These are phyloP conservation scores for Kradibia gibbosae DNA, from an alignment of 1,140 invertebrate genomes.

Conservation along the genomic window DNA sequence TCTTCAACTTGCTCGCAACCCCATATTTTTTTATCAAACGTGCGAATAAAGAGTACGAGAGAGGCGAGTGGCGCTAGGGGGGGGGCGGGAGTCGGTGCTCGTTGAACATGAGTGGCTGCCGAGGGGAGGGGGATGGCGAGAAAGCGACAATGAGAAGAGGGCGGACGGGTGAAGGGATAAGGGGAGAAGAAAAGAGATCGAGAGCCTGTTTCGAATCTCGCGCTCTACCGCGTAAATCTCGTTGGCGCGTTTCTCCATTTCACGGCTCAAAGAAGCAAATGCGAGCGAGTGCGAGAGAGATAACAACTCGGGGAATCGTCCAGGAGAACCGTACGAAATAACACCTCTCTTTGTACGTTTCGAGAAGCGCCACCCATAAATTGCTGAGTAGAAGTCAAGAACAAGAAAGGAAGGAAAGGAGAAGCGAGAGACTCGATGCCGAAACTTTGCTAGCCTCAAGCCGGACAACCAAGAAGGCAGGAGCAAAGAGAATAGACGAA, in stretches of 20 bases:
- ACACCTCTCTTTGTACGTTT: conserved; percentile 59
- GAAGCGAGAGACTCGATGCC: neutral
- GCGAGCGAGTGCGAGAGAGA: conserved; percentile 34
- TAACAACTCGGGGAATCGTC: conserved; percentile 48
- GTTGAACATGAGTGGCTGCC: neutral
- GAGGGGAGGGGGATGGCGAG: neutral
- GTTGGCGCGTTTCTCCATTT: conserved; percentile 39
- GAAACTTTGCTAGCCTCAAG: conserved; percentile 40
- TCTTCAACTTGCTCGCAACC: neutral
- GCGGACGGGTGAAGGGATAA: neutral
- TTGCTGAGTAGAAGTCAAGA: conserved; percentile 60
- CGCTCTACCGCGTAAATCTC: conserved; percentile 61
- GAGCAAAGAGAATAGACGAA: conserved; percentile 34
- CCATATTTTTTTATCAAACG: neutral
- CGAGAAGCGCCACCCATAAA: conserved; percentile 71
- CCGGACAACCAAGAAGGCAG: conserved; percentile 58
- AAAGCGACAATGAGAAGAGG: neutral
- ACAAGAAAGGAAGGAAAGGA: conserved; percentile 1
- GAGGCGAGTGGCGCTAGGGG: too few relatives aligned
- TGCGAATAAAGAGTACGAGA: neutral
- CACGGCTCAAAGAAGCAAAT: conserved; percentile 35
- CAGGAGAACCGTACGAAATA: conserved; percentile 56
- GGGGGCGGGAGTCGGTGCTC: neutral
- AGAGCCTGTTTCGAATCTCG: conserved; percentile 43
- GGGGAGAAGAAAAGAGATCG: neutral